Evolutionary conservation across 2,113 vertebrate species (phyloP), one percentile per base, ranked within the genome.

Genomic region (Oceanites oceanicus): DNA sequence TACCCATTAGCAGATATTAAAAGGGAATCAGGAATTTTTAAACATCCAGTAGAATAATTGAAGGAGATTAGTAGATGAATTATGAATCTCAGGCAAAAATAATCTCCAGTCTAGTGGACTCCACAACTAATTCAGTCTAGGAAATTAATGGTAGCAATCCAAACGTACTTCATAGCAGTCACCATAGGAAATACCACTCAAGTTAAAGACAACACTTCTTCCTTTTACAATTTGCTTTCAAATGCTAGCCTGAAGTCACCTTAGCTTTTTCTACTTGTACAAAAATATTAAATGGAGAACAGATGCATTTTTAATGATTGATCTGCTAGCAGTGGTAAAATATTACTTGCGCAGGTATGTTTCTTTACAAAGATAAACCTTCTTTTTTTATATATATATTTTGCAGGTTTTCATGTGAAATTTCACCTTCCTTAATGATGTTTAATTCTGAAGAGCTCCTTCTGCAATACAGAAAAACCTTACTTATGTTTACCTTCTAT

Each of bases 1-100:
- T 88, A 96, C 21, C 82, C 78, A 95, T 94, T 93, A 95, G 88
- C 58, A 93, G 61, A 66, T 86, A 84, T 79, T 84, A 93, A 96
- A 94, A 92, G 71, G 56, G 81, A 92, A 88, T 56, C 82, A 79
- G 90, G 81, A 90, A 88, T 52, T 78, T 88, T 52, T 77, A 76
- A 93, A 61, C 71, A 90, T 65, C 29, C 63, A 97, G 50, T 7
- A 74, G 67, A 83, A 73, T 92, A 95, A 97, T 22, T 90, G 91
- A 90, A 93, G 81, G 44, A 90, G 71, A 95, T 93, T 47, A 77
- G 47, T 49, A 90, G 36, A 45, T 61, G 36, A 95, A 90, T 86
- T 91, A 79, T 56, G 53, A 66, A 88, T 62, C 72, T 84, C 56
- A 62, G 59, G 77, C 61, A 96, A 97, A 97, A 89, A 62, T 81